Evolutionary conservation across 2,888 invertebrate species (phyloP), one percentile per base, ranked within the genome.

Genomic region (Polietes domitor): DNA sequence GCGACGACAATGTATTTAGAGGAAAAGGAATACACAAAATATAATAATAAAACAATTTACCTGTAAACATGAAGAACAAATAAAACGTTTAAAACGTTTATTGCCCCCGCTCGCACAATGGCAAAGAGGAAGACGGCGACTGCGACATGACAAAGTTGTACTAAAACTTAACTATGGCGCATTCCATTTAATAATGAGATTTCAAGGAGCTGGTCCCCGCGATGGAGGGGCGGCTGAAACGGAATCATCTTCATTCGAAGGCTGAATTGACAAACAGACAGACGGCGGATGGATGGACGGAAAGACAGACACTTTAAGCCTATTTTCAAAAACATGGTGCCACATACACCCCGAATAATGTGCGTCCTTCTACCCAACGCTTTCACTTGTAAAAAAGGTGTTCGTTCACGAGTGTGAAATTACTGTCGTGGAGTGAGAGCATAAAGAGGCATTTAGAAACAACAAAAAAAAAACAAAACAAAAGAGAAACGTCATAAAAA

Each of bases 1-100:
- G 24, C 19, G 24, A 43, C 15, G 5, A 24, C 43, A 15, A 28
- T n/a, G 28, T 61, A 58, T 24, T 26, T 58, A 15, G 61, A 32
- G 17, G 58, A 26, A 26, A 12, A 24, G 19, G 24, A 15, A n/a
- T 41, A 21, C 7, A 21, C 72, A 71, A 58, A 73, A 77, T 79
- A 77, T 77, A 80, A 83, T 82, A 77, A 74, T 75, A 71, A 75
- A 70, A 81, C 70, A 74, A 82, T 71, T 80, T 84, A 71, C 63
- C 74, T 58, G 72, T 53, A 73, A 55, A 61, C 53, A 68, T 68
- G 68, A 68, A 19, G 5, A 47, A 26, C 55, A 78, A 82, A 82
- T 72, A 65, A 79, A 79, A 83, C 73, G 50, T 80, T 78, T 47
- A 72, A 79, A 79, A 83, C 76, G 50, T 83, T 78, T 80, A 76